These are phyloP conservation scores for Prunella himalayana DNA, from an alignment of 2,113 vertebrate genomes.

Conservation along the genomic window DNA sequence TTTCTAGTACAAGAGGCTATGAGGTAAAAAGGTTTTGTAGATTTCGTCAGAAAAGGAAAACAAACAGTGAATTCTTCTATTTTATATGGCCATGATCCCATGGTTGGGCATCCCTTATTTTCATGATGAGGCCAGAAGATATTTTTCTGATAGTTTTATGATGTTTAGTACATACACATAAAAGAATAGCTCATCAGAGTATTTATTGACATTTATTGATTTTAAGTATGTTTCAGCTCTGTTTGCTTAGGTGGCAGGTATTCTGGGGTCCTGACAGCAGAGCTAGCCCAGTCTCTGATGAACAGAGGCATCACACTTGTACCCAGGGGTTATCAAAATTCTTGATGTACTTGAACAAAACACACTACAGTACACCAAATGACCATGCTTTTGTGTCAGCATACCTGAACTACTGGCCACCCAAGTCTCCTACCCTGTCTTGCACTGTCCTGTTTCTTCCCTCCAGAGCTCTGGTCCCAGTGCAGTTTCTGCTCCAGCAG, in stretches of 20 bases:
- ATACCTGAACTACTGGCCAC: not conserved
- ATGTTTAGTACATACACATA: not conserved
- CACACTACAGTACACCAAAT: not conserved
- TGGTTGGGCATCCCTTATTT: not conserved
- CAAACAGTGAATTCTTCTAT: not conserved
- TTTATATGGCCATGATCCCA: not conserved
- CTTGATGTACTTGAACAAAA: not conserved
- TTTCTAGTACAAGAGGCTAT: not conserved
- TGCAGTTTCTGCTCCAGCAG: not conserved
- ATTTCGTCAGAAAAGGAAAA: not conserved
- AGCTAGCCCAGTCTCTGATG: accelerated
- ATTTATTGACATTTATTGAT: not conserved
- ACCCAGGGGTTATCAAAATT: not conserved
- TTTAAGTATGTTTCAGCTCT: not conserved
- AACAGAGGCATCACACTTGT: not conserved
- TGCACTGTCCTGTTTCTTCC: not conserved
- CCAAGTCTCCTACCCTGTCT: not conserved
- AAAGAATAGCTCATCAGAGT: not conserved
- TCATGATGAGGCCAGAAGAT: not conserved
- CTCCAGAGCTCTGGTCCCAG: not conserved
- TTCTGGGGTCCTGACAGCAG: not conserved
- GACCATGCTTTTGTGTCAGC: not conserved
- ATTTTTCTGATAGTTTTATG: not conserved
- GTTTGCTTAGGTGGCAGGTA: not conserved
- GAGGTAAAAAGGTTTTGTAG: not conserved